phyloP scores from a whole-genome alignment of 2,888 invertebrate genomes.

The Anodontia alba region DNA sequence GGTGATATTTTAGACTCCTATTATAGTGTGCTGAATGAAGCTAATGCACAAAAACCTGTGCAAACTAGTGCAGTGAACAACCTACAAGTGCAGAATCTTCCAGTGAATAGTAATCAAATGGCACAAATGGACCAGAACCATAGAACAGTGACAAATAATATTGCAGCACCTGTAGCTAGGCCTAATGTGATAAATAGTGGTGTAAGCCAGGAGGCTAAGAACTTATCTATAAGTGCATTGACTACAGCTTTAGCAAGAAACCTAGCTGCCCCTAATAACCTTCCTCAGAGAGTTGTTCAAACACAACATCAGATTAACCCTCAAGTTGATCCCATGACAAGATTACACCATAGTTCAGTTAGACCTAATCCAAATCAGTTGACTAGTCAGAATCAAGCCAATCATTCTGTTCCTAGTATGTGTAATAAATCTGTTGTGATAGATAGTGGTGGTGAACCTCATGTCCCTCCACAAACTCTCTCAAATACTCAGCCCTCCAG shows the following conservation, averaged over 20 bases:
- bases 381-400: neutral
- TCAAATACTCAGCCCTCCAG: neutral
- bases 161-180: neutral
- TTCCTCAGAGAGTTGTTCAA: neutral
- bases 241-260: slow-evolving; percentile 9
- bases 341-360: neutral
- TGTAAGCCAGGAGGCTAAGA: neutral
- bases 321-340: neutral
- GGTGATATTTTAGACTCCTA: slow-evolving; percentile 61
- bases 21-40: slow-evolving; percentile 57
- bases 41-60: neutral
- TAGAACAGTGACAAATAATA: neutral
- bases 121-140: neutral
- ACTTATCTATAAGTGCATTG: neutral
- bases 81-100: neutral
- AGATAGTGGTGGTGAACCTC: neutral
- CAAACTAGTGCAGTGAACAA: neutral
- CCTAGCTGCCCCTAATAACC: neutral
- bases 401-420: neutral
- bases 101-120: neutral
- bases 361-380: neutral
- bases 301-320: neutral
- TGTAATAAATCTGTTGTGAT: neutral
- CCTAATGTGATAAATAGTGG: neutral
- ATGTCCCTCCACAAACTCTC: neutral